Evolutionary conservation across 2,888 invertebrate genomes (phyloP).

Genomic region (Morinoia aosen): DNA sequence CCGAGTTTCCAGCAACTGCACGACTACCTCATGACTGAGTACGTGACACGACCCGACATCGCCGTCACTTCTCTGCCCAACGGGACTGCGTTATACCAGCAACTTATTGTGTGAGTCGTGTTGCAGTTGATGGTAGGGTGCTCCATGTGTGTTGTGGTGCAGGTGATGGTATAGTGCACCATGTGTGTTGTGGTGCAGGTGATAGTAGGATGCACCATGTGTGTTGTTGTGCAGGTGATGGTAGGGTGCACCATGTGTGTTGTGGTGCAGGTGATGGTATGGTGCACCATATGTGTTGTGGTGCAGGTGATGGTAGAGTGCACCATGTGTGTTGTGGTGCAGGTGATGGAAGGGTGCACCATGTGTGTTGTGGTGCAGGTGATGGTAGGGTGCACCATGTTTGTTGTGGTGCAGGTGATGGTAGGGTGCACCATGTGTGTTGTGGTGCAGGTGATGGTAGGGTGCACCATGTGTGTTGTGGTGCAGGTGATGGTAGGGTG

Average conservation of each 20-base stretch:
- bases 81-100: slow-evolving; percentile 70
- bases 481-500: too few species aligned
- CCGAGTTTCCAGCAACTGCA: slow-evolving; percentile 59
- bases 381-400: background rate
- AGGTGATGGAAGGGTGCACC: background rate
- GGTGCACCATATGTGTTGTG: background rate
- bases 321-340: background rate
- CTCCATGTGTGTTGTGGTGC: background rate
- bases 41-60: slow-evolving; percentile 69
- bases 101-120: slow-evolving; percentile 65
- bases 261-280: background rate
- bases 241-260: background rate
- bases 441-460: too few species aligned
- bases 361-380: background rate
- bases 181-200: background rate
- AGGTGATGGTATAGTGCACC: background rate
- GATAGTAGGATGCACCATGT: background rate
- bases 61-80: slow-evolving; percentile 70
- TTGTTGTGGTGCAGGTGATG: background rate
- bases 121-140: background rate
- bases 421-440: too few species aligned
- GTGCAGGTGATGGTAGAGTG: background rate
- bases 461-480: too few species aligned
- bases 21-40: slow-evolving; percentile 63
- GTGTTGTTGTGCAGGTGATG: background rate